Base-by-base conservation (phyloP, 2,888 invertebrate genomes). In the Drosophila longiperda region DNA sequence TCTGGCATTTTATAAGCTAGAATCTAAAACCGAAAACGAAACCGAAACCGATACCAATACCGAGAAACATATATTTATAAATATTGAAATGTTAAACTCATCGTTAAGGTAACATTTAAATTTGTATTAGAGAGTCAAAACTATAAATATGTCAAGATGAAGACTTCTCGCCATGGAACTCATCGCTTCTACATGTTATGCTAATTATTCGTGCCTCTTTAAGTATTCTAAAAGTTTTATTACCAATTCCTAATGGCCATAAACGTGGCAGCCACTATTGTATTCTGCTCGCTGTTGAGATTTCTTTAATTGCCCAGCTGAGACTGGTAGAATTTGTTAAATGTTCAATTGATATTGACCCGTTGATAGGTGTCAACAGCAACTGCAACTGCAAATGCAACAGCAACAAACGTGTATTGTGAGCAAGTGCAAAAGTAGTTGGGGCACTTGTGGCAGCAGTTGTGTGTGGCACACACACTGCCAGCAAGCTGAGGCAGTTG, bases 1-100 rank as follows among this genome's bases (percentile, higher is more conserved):
- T 87, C 85, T 89, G 89, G 83, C 87, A 89, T 87, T 87, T 87
- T 26, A 81, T 75, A 66, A 65, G 65, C 6, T 36, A 36, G 52
- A 23, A 45, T 45, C 45, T 3, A 12, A 20, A 45, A 20, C 20
- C n/a, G 26, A 57, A 60, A 12, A 26, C 17, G 52, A 60, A 61
- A 33, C 12, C 12, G 48, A 66, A 65, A 36, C 33, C 34, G 32
- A 34, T 32, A 34, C 26, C 45, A 49, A 53, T 48, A 40, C 38
- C 54, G 26, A n/a, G n/a, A 53, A 48, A 36, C 32, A 65, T 66
- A 75, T 74, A 52, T 53, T 74, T 69, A 78, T 75, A 75, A 79
- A 78, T 78, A 78, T 78, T 78, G 64, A 75, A 71, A 66, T 82
- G 66, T 71, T 73, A 66, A 53, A 61, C 40, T 42, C 57, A 67